Evolutionary conservation across 2,888 invertebrate species (phyloP).

Genomic region (Rapana venosa): DNA sequence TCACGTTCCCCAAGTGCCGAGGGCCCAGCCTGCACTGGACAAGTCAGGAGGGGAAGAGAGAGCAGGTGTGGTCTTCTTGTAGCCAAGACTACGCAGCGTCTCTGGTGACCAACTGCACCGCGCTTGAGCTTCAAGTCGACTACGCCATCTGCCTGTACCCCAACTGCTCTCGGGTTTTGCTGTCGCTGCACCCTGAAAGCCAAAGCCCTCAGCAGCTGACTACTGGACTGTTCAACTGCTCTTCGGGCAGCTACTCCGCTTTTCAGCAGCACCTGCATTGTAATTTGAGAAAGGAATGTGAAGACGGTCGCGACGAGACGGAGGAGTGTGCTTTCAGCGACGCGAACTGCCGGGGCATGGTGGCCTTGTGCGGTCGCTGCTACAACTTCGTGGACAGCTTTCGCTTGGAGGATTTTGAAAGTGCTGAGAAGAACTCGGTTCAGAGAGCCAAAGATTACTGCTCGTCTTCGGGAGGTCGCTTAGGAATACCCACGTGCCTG

Average conservation of each 20-base stretch:
- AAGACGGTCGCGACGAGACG: too few relatives aligned
- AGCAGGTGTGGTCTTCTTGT: neutral
- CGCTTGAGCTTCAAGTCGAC: neutral
- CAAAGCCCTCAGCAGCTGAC: neutral
- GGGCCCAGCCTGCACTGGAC: neutral
- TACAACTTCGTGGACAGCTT: neutral
- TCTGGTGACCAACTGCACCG: neutral
- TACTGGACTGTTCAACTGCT: too few relatives aligned
- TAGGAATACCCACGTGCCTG: neutral
- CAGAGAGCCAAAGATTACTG: constrained; percentile 10
- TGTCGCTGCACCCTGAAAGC: neutral
- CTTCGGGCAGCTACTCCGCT: too few relatives aligned
- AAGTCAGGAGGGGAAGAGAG: neutral
- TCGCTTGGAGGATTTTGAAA: neutral
- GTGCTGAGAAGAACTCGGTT: neutral
- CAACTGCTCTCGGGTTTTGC: neutral
- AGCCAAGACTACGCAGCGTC: neutral
- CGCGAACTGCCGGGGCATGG: too few relatives aligned
- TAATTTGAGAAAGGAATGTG: too few relatives aligned
- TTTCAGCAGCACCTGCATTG: too few relatives aligned
- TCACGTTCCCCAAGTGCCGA: neutral
- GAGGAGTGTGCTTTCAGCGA: too few relatives aligned
- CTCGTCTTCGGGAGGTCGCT: neutral
- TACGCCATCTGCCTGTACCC: neutral
- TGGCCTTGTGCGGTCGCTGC: too few relatives aligned